phyloP scores from a whole-genome alignment of 2,113 vertebrate genomes.

The Pelusios castaneus region DNA sequence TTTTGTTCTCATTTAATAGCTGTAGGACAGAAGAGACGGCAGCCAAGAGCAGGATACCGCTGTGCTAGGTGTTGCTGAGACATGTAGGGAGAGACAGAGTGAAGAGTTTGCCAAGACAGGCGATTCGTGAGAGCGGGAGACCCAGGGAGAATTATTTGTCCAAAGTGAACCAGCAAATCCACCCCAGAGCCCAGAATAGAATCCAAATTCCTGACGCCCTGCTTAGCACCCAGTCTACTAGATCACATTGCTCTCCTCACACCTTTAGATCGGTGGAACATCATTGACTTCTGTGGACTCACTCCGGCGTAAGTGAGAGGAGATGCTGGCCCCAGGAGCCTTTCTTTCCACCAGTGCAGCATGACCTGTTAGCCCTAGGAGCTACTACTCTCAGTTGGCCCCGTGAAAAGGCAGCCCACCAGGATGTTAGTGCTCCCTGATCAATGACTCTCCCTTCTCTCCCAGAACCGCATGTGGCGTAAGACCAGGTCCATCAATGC shows the following conservation, averaged over 20 bases:
- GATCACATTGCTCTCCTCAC: background rate
- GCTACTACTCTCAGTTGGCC: background rate
- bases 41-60: background rate
- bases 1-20: background rate
- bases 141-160: background rate
- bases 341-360: background rate
- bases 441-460: background rate
- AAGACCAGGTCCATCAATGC: constrained; percentile 85
- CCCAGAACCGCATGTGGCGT: constrained; percentile 93
- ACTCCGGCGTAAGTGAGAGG: background rate
- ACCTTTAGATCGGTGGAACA: background rate
- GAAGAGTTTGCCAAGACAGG: background rate
- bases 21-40: background rate
- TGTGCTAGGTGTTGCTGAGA: background rate
- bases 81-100: background rate
- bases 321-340: background rate
- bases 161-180: background rate
- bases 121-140: background rate
- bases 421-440: background rate
- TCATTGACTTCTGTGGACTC: background rate
- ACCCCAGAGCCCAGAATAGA: background rate
- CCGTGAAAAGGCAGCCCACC: background rate
- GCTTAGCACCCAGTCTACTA: background rate
- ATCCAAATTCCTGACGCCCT: background rate
- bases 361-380: background rate